A percentile compares a stretch with the other conserved stretches of the same genome.
phyloP scores from a whole-genome alignment of 2,797 vertebrate genomes.

The Mormyrus proboscirostris region DNA sequence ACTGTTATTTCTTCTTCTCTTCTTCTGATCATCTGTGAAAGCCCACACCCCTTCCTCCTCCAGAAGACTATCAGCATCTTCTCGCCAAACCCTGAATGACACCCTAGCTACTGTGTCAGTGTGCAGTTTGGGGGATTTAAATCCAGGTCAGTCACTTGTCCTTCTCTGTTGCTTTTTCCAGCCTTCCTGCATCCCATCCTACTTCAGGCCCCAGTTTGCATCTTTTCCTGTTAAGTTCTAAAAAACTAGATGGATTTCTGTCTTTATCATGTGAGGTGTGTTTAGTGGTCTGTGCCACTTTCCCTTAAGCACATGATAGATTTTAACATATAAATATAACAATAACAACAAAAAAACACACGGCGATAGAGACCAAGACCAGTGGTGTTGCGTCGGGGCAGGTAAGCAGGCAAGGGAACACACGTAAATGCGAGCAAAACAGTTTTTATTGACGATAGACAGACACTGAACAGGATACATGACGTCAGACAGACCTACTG shows the following conservation, averaged over 20 bases:
- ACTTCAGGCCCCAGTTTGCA: not conserved
- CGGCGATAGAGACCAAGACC: not conserved
- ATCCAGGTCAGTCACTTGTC: not conserved
- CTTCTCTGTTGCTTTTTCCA: not conserved
- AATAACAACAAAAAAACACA: not conserved
- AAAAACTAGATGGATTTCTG: not conserved
- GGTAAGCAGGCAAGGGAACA: too few species aligned
- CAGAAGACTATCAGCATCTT: not conserved
- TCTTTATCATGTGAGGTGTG: not conserved
- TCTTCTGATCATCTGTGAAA: not conserved
- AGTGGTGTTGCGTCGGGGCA: too few species aligned
- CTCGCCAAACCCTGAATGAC: not conserved
- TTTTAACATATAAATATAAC: not conserved
- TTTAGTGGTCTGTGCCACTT: not conserved
- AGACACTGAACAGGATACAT: too few species aligned
- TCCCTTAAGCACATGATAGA: not conserved
- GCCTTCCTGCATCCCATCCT: not conserved
- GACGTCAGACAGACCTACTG: too few species aligned
- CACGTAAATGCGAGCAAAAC: too few species aligned
- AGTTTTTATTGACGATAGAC: too few species aligned
- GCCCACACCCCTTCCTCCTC: not conserved
- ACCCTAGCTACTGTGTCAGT: not conserved
- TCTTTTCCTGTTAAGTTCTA: not conserved
- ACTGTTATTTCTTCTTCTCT: not conserved
- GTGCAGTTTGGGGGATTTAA: not conserved